phyloP scores from a whole-genome alignment of 2,797 vertebrate species.

The Threskiornis aethiopicus region DNA sequence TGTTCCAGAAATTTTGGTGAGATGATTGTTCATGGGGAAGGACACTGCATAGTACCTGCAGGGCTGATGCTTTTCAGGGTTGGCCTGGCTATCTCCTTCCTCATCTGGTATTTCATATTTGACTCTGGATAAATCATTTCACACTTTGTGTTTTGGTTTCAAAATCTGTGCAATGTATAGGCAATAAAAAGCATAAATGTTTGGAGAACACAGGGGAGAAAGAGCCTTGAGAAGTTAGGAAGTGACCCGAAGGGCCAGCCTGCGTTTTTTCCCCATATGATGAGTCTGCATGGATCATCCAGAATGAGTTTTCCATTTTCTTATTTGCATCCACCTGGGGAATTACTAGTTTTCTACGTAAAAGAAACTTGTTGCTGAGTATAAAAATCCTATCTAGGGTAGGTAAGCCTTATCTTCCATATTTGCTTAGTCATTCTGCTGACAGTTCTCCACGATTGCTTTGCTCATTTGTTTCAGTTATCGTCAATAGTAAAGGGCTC shows the following conservation, averaged over 20 bases:
- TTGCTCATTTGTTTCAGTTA: neutral
- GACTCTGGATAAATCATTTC: neutral
- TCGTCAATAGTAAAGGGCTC: neutral
- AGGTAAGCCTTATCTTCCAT: neutral
- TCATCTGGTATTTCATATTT: neutral
- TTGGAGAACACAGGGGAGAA: neutral
- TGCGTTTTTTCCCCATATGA: neutral
- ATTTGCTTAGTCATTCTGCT: neutral
- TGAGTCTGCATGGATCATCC: neutral
- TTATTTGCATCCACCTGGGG: neutral
- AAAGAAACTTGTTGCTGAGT: conserved; percentile 20
- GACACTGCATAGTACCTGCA: neutral
- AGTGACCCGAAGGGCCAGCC: neutral
- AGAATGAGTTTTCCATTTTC: neutral
- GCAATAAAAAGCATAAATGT: neutral
- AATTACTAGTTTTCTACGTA: neutral
- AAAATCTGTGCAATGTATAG: neutral
- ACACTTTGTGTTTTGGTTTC: neutral
- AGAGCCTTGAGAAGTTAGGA: neutral
- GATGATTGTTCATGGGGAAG: neutral
- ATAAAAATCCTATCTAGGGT: neutral
- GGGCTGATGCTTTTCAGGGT: neutral
- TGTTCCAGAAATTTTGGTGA: neutral
- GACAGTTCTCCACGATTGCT: neutral
- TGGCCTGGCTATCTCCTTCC: neutral